Base-by-base conservation (phyloP, 2,113 vertebrate species). In the Oncorhynchus mykiss region DNA sequence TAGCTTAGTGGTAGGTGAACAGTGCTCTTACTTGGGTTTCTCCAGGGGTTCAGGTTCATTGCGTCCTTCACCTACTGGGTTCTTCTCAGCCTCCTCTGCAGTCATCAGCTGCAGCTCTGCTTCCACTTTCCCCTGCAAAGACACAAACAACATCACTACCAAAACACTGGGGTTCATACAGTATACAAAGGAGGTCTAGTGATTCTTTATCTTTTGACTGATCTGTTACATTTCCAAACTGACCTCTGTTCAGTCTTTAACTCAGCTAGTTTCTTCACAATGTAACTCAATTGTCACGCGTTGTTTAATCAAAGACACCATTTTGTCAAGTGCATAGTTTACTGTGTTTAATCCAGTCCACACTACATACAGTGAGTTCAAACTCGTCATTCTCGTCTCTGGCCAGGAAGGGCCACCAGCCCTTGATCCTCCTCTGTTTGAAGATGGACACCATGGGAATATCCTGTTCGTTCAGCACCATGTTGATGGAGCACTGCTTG, bases 361-460 rank as follows among this genome's bases (percentile, higher is more conserved):
- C 39, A 12, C 39, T 45, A 45, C 39, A 82, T 87, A 99, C 98
- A 1, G 97, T 99, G 79, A 99, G 88, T 88, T 98, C 96, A 83
- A 97, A 92, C 84, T 99, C 97, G 0, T 99, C 97, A 0, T 99
- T 98, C 85, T 99, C 98, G 0, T 99, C 94, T 1, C 96, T 94
- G 78, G 97, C 96, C 67, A 97, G 94, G 1, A 98, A 97, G 0
- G 98, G 97, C 98, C 98, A 99, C 98, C 98, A 99, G 90, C 98
- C 97, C 82, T 99, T 99, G 84, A 99, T 96, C 2, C 97, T 82
- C 88, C 99, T 99, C 90, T 99, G 97, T 85, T 98, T 99, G 93
- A 99, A 99, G 91, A 99, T 99, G 74, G 98, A 99, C 70, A 99
- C 92, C 85, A 95, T 92, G 67, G 98, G 97, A 77, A 99, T 93